Evolutionary conservation across 2,888 invertebrate species (phyloP).

Genomic region (Hirtodrosophila alboralis): DNA sequence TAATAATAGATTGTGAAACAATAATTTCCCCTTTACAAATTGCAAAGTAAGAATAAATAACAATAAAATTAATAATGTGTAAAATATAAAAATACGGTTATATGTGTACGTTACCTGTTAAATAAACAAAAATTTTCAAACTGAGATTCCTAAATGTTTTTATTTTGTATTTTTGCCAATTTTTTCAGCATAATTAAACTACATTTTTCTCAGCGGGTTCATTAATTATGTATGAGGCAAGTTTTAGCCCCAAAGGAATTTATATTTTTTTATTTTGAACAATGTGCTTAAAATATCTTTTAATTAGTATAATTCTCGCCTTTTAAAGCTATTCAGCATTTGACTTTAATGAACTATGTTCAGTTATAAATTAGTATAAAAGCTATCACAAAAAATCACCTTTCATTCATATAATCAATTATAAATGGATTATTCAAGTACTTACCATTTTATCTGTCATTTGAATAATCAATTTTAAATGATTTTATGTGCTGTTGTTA

Average conservation of each 20-base stretch:
- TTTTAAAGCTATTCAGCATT: too few species aligned
- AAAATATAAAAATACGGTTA: conserved; percentile 51
- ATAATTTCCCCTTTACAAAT: conserved; percentile 73
- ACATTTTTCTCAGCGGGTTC: too few species aligned
- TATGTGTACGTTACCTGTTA: conserved; percentile 58
- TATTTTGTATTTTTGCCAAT: neutral
- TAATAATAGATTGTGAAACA: conserved; percentile 65
- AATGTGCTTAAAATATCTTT: too few species aligned
- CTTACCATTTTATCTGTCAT: conserved; percentile 20
- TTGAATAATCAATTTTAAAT: conserved; percentile 20
- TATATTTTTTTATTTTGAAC: too few species aligned
- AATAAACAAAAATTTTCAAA: conserved; percentile 57
- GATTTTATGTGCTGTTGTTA: too few species aligned
- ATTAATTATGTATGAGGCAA: too few species aligned
- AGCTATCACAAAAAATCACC: neutral
- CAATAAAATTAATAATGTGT: conserved; percentile 43
- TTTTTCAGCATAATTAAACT: neutral
- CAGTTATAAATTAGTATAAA: too few species aligned
- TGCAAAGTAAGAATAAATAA: conserved; percentile 64
- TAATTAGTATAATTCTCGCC: too few species aligned
- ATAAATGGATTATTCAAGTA: conserved; percentile 17
- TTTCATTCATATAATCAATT: conserved; percentile 18
- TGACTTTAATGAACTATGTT: too few species aligned
- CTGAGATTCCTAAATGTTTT: conserved; percentile 6
- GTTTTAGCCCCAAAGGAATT: too few species aligned